phyloP scores from a whole-genome alignment of 2,888 invertebrate genomes.

The Cheilosia vernalis region DNA sequence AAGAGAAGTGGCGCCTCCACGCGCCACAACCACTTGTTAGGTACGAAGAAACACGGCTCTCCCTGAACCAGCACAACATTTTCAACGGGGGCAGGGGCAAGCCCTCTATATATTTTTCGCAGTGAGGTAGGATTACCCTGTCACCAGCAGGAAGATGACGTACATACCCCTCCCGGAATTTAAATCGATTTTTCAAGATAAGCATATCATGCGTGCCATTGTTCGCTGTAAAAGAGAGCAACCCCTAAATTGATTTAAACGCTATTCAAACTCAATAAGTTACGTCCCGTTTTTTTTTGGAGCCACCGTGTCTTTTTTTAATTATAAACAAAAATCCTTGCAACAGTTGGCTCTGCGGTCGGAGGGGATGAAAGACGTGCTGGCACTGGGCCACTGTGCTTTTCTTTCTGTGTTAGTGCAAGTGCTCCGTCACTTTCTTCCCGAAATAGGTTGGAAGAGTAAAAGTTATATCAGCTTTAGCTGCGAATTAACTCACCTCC shows the following conservation, averaged over 20 bases:
- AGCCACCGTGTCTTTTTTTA: conserved; percentile 44
- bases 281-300: conserved; percentile 26
- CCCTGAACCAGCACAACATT: conserved; percentile 50
- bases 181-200: conserved; percentile 63
- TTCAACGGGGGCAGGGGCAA: conserved; percentile 1
- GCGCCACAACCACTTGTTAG: conserved; percentile 70
- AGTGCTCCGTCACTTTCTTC: conserved; percentile 46
- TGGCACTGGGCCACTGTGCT: background rate
- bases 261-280: background rate
- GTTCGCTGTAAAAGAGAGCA: background rate
- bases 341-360: conserved; percentile 62
- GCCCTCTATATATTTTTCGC: conserved; percentile 16
- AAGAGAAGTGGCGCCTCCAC: conserved; percentile 5
- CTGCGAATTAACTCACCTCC: conserved; percentile 76
- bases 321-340: conserved; percentile 63
- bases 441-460: conserved; percentile 44
- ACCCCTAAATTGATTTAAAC: background rate
- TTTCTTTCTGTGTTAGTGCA: conserved; percentile 14
- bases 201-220: background rate
- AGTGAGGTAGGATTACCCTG: conserved; percentile 52
- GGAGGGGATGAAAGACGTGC: conserved; percentile 10
- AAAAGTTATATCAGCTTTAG: conserved; percentile 32
- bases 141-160: conserved; percentile 36
- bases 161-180: background rate
- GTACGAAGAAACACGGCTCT: conserved; percentile 19